Conservation (phyloP, 53 echinoderm and acorn worm genomes). For the Stichopus horrens region DNA sequence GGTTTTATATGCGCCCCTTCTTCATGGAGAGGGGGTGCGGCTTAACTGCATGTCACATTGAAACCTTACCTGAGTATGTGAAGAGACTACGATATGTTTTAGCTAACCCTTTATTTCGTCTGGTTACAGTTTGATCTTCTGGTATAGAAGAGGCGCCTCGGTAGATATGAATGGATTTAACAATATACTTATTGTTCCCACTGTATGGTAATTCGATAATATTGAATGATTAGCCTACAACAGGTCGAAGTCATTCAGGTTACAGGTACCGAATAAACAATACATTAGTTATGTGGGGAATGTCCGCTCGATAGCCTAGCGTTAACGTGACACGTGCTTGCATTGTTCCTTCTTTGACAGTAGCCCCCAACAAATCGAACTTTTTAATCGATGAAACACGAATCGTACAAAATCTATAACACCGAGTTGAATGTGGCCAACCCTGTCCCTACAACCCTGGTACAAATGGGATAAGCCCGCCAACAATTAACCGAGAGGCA, state of each 20-base stretch:
- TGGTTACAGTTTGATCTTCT: too few relatives aligned
- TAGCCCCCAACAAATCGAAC: slow-evolving; percentile 44
- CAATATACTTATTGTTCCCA: slow-evolving; percentile 13
- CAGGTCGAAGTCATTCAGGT: slow-evolving; percentile 26
- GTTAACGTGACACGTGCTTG: slow-evolving; percentile 28
- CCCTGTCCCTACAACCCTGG: neutral
- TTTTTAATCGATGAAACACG: slow-evolving; percentile 28
- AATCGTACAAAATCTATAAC: slow-evolving; percentile 20
- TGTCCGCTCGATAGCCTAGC: slow-evolving; percentile 13
- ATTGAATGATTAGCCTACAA: slow-evolving; percentile 28
- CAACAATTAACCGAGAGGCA: neutral
- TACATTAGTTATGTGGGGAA: slow-evolving; percentile 17
- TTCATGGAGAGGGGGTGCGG: too few relatives aligned
- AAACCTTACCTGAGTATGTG: too few relatives aligned
- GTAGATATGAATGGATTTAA: neutral
- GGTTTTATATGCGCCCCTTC: too few relatives aligned
- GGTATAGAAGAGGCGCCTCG: neutral
- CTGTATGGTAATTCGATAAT: slow-evolving; percentile 21
- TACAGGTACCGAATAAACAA: slow-evolving; percentile 12
- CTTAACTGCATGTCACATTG: too few relatives aligned
- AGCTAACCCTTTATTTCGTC: too few relatives aligned
- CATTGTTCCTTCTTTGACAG: slow-evolving; percentile 3
- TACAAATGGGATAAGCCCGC: slow-evolving; percentile 21
- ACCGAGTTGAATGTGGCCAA: neutral
- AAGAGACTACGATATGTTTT: too few relatives aligned